A percentile compares a stretch with the other conserved stretches of the same genome.
Evolutionary conservation across 2,113 vertebrate species (phyloP).

Genomic region (Hippocampus comes): DNA sequence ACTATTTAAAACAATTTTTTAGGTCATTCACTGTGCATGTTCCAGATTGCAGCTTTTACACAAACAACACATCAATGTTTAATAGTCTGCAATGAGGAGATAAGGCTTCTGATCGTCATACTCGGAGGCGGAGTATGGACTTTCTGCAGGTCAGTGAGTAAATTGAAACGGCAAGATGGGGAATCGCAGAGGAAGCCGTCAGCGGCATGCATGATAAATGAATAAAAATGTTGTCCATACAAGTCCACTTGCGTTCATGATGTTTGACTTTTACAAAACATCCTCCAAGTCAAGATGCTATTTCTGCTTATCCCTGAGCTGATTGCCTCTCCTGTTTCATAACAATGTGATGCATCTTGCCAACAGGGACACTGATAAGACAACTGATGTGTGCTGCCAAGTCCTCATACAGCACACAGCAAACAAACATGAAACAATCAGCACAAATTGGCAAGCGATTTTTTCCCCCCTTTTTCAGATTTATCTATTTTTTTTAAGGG

Average conservation of each 20-base stretch:
- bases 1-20: constrained; percentile 30
- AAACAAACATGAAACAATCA: constrained; percentile 59
- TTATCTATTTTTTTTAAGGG: not conserved
- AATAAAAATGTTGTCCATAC: constrained; percentile 26
- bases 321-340: constrained; percentile 49
- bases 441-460: constrained; percentile 51
- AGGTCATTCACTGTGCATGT: constrained; percentile 63
- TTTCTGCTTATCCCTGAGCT: constrained; percentile 48
- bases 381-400: constrained; percentile 56
- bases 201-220: constrained; percentile 19
- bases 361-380: constrained; percentile 60
- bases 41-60: constrained; percentile 64
- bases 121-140: constrained; percentile 9
- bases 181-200: constrained; percentile 4
- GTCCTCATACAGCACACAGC: constrained; percentile 54
- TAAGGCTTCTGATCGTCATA: constrained; percentile 49
- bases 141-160: constrained; percentile 22
- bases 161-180: constrained; percentile 7
- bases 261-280: constrained; percentile 30
- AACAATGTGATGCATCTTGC: constrained; percentile 51
- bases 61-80: constrained; percentile 69
- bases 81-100: constrained; percentile 67
- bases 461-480: not conserved
- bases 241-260: constrained; percentile 21
- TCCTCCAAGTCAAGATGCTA: constrained; percentile 37